Conservation (phyloP, 1,140 invertebrate species). For the Aphelinus certus region DNA sequence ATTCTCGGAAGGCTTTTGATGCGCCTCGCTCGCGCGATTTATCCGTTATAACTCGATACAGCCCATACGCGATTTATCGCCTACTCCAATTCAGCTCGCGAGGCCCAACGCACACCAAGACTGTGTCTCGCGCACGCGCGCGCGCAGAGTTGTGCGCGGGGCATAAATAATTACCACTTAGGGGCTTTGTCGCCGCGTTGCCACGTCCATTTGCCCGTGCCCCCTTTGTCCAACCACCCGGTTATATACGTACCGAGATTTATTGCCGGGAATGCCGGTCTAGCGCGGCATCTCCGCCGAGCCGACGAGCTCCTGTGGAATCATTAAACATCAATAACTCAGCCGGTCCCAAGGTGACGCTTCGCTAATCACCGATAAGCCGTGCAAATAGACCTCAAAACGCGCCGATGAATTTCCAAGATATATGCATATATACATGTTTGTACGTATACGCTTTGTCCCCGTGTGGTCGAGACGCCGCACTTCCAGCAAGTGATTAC, state of each 20-base stretch:
- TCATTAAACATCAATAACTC: conserved; percentile 56
- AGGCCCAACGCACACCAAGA: too few relatives aligned
- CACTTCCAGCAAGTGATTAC: too few relatives aligned
- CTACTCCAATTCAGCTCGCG: conserved; percentile 45
- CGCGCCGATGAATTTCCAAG: not conserved
- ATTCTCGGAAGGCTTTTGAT: not conserved
- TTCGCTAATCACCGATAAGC: conserved; percentile 41
- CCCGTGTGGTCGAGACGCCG: too few relatives aligned
- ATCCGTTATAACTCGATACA: conserved; percentile 12
- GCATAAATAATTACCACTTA: conserved; percentile 59
- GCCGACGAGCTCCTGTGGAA: conserved; percentile 44
- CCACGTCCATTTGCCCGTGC: conserved; percentile 37
- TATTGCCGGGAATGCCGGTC: conserved; percentile 43
- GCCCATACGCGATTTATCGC: conserved; percentile 55
- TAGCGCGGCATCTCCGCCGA: conserved; percentile 19
- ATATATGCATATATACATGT: too few relatives aligned
- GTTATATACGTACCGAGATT: conserved; percentile 49
- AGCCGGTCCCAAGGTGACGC: conserved; percentile 33
- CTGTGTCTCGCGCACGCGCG: not conserved
- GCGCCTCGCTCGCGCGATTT: not conserved
- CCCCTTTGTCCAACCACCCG: conserved; percentile 42
- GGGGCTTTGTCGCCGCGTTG: conserved; percentile 51
- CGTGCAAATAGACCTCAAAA: conserved; percentile 26
- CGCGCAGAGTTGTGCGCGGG: conserved; percentile 37
- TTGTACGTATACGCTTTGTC: too few relatives aligned